Percentiles rank a stretch among this genome's conserved stretches.
Evolutionary conservation across 2,888 invertebrate genomes (phyloP).

Genomic region (Agrotis puta): DNA sequence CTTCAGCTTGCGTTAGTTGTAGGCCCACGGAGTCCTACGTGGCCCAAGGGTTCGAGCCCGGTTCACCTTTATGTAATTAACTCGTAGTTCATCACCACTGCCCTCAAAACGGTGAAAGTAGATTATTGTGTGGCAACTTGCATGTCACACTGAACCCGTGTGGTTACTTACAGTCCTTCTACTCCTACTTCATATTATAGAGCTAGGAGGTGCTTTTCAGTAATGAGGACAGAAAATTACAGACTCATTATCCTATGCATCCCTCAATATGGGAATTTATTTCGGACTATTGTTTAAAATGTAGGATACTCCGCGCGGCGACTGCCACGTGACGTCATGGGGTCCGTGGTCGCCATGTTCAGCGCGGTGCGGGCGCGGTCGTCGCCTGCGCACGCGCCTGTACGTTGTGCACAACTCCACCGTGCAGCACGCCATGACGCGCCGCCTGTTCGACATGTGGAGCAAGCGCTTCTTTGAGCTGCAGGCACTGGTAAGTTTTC

Average conservation of each 20-base stretch:
- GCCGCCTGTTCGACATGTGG: conserved; percentile 75
- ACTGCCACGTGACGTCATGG: conserved; percentile 94
- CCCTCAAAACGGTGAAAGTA: neutral
- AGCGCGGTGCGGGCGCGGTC: conserved; percentile 94
- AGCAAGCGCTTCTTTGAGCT: conserved; percentile 79
- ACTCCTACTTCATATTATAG: neutral
- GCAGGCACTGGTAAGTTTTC: conserved; percentile 75
- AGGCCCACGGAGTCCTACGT: too few relatives aligned
- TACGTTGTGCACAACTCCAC: conserved; percentile 73
- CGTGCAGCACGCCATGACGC: conserved; percentile 76
- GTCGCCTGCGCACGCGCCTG: conserved; percentile 89
- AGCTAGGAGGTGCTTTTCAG: neutral
- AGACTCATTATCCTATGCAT: neutral
- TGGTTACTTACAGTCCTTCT: neutral
- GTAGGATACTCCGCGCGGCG: conserved; percentile 77
- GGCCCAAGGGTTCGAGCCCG: too few relatives aligned
- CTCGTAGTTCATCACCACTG: neutral
- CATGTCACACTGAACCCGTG: neutral
- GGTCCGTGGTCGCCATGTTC: conserved; percentile 96
- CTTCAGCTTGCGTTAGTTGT: too few relatives aligned
- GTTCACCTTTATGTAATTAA: too few relatives aligned
- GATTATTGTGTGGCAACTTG: neutral
- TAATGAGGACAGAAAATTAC: neutral
- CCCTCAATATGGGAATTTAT: too few relatives aligned
- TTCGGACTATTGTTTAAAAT: neutral